Evolutionary conservation across 2,888 invertebrate species (phyloP).

Genomic region (Aquatica leii): DNA sequence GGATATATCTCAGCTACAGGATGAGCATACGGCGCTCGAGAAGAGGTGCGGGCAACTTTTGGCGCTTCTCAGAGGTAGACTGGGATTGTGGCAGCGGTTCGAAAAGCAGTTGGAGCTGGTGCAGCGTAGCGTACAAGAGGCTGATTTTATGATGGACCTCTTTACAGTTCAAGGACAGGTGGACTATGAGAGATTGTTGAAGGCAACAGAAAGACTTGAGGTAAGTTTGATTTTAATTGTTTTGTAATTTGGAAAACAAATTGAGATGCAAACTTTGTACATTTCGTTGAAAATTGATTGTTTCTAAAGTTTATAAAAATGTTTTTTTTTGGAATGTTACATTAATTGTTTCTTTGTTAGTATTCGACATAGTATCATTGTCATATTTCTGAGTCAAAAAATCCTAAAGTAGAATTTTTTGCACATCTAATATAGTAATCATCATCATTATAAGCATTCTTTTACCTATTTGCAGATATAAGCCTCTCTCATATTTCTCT

Average conservation of each 20-base stretch:
- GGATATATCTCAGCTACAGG: constrained; percentile 78
- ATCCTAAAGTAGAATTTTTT: too few species aligned
- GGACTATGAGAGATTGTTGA: constrained; percentile 82
- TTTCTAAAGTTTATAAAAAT: too few species aligned
- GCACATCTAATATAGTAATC: too few species aligned
- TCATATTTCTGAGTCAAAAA: too few species aligned
- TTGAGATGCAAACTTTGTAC: too few species aligned
- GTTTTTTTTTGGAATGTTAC: too few species aligned
- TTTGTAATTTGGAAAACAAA: not conserved
- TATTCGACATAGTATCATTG: not conserved
- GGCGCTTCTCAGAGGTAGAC: constrained; percentile 69
- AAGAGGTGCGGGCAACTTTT: constrained; percentile 74
- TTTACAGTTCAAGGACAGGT: constrained; percentile 85
- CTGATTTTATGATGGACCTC: constrained; percentile 88
- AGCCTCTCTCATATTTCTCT: too few species aligned
- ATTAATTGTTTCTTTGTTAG: not conserved
- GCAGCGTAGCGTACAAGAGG: constrained; percentile 83
- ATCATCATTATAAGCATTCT: too few species aligned
- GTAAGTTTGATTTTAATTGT: constrained; percentile 62
- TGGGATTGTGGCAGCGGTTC: constrained; percentile 79
- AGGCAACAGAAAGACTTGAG: constrained; percentile 86
- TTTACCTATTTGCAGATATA: too few species aligned
- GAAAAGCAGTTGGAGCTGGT: constrained; percentile 81
- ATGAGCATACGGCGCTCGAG: constrained; percentile 77
- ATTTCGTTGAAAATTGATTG: too few species aligned